Evolutionary conservation across 1,140 invertebrate species (phyloP).

Genomic region (Lamellibrachia luymesi): DNA sequence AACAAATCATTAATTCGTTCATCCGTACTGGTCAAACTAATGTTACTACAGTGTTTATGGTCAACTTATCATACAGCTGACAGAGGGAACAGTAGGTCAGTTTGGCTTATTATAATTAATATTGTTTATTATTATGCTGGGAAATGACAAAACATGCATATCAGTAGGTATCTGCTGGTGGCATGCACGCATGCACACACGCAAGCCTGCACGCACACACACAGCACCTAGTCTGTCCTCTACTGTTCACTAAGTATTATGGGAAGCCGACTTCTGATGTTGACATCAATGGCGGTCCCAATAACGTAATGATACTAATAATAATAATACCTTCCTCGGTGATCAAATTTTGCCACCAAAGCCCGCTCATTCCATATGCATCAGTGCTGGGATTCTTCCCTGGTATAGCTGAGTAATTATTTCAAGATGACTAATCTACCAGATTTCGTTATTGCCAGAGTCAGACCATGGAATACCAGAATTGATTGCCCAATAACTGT

Average conservation of each 20-base stretch:
- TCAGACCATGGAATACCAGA: not conserved
- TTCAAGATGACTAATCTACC: not conserved
- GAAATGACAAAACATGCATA: not conserved
- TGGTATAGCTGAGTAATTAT: not conserved
- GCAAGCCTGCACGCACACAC: not conserved
- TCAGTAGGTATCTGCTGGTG: not conserved
- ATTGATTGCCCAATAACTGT: not conserved
- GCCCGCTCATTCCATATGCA: not conserved
- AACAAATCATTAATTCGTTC: not conserved
- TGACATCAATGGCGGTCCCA: not conserved
- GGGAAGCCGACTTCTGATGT: not conserved
- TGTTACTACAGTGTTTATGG: not conserved
- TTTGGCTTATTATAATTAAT: not conserved
- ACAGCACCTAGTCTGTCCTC: not conserved
- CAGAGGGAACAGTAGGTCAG: not conserved
- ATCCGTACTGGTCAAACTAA: not conserved
- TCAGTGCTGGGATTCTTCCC: not conserved
- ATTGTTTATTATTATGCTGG: not conserved
- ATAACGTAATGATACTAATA: not conserved
- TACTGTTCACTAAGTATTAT: not conserved
- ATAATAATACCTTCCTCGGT: not conserved
- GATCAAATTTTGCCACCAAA: not conserved
- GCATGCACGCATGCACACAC: not conserved
- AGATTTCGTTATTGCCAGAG: not conserved
- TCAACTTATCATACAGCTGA: not conserved